phyloP scores from a whole-genome alignment of 2,888 invertebrate genomes.

The Pollenia griseotomentosa region DNA sequence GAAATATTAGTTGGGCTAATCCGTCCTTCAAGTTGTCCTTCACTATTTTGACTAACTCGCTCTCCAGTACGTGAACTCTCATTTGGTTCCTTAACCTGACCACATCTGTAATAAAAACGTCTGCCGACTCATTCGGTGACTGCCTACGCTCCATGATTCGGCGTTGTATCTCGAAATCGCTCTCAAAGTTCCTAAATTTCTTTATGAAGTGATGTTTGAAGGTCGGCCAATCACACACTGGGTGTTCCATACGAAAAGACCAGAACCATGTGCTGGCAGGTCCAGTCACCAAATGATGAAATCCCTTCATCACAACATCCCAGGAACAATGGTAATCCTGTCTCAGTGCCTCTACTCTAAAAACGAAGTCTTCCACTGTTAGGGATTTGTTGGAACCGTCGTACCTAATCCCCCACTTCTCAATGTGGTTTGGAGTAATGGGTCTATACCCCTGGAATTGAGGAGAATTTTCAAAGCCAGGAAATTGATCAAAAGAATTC shows the following conservation, averaged over 20 bases:
- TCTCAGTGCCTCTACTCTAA: background rate
- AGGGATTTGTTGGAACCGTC: background rate
- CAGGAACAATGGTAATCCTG: no score
- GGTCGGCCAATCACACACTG: no score
- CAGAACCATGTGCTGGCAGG: background rate
- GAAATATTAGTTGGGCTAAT: background rate
- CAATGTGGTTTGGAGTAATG: background rate
- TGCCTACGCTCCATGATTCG: no score
- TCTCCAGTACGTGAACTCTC: background rate
- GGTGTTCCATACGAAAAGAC: no score
- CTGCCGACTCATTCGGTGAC: no score
- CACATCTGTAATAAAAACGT: no score
- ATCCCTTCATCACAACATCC: background rate
- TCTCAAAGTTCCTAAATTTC: no score
- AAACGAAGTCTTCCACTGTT: background rate
- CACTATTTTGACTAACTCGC: background rate
- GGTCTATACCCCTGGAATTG: background rate
- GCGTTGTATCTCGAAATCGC: no score
- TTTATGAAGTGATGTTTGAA: background rate
- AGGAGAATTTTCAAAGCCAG: background rate
- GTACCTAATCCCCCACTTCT: conserved; percentile 29
- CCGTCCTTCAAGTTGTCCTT: conserved; percentile 9
- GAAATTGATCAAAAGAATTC: background rate
- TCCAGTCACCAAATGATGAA: background rate
- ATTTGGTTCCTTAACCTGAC: no score